A percentile compares a stretch with the other conserved stretches of the same genome.
Evolutionary conservation across 1,140 invertebrate species (phyloP).

Genomic region (Leptinotarsa lineolata): DNA sequence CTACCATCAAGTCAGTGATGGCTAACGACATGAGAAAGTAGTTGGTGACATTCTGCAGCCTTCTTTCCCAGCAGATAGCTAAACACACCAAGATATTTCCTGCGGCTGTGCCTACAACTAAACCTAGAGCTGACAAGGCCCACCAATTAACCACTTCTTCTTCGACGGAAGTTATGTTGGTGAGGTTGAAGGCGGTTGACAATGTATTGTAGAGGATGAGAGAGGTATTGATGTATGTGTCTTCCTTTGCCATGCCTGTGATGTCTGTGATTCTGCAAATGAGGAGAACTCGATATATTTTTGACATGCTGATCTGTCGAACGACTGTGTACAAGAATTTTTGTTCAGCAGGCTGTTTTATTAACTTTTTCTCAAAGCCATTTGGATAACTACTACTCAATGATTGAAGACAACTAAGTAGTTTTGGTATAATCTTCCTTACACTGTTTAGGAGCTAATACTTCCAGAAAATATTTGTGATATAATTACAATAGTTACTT

Average conservation of each 20-base stretch:
- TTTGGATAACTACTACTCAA: no score
- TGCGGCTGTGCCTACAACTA: conserved; percentile 84
- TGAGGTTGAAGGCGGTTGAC: conserved; percentile 8
- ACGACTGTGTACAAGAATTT: no score
- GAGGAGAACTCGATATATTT: no score
- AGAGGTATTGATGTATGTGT: background rate
- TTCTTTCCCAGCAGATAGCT: conserved; percentile 84
- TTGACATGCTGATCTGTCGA: no score
- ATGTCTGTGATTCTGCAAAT: background rate
- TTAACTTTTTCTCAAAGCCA: no score
- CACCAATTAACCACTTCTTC: conserved; percentile 68
- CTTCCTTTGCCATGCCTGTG: background rate
- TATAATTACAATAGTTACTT: no score
- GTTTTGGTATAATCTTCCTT: no score
- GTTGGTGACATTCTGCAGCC: conserved; percentile 94
- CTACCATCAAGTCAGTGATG: conserved; percentile 93
- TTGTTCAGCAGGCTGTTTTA: no score
- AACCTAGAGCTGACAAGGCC: conserved; percentile 74
- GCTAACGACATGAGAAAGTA: conserved; percentile 96
- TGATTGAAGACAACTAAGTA: no score
- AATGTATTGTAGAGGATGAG: background rate
- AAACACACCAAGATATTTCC: conserved; percentile 94
- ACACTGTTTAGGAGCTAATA: no score
- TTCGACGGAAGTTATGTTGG: conserved; percentile 27
- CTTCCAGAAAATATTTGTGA: no score